phyloP scores from a whole-genome alignment of 2,888 invertebrate species.

The Nomada ferruginata region DNA sequence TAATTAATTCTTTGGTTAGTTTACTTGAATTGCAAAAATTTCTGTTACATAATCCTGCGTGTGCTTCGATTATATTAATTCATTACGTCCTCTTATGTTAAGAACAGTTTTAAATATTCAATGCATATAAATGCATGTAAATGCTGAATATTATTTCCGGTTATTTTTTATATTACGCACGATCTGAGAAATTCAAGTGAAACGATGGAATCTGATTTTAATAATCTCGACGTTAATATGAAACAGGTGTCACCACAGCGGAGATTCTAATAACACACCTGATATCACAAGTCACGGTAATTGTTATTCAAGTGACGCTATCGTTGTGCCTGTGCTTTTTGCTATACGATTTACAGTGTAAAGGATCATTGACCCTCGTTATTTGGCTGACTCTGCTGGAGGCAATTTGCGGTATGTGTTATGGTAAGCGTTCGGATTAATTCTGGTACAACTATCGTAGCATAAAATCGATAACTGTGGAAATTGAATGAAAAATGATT shows the following conservation, averaged over 20 bases:
- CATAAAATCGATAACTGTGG: too few species aligned
- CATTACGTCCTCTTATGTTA: too few species aligned
- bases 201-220: neutral
- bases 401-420: conserved; percentile 94
- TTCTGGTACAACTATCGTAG: neutral
- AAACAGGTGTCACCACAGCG: conserved; percentile 88
- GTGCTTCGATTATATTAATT: too few species aligned
- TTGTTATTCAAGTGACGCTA: conserved; percentile 88
- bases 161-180: too few species aligned
- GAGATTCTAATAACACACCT: conserved; percentile 94
- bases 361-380: conserved; percentile 87
- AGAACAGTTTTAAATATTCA: too few species aligned
- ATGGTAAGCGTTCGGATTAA: conserved; percentile 85
- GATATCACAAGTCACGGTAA: conserved; percentile 89
- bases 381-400: conserved; percentile 88
- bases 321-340: conserved; percentile 88
- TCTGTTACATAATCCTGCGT: too few species aligned
- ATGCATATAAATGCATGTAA: too few species aligned
- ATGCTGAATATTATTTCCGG: too few species aligned
- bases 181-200: neutral
- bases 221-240: neutral
- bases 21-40: too few species aligned
- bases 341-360: conserved; percentile 87
- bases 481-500: too few species aligned
- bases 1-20: neutral